phyloP scores from a whole-genome alignment of 2,797 vertebrate genomes.

The Tokudaia muenninki region DNA sequence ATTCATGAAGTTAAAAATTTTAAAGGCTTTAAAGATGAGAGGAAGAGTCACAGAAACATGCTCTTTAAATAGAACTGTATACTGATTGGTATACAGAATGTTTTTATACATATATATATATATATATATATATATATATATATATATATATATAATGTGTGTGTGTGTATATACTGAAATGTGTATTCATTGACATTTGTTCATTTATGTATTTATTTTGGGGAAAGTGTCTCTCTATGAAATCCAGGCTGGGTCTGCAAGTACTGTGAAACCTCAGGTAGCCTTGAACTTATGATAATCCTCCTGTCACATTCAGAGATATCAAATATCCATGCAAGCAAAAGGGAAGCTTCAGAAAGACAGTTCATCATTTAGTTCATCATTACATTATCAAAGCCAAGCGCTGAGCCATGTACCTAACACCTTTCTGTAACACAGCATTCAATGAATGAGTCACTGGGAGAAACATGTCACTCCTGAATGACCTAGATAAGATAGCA shows the following conservation, averaged over 20 bases:
- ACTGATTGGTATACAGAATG: neutral
- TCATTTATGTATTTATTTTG: neutral
- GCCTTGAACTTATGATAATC: neutral
- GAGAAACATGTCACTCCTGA: neutral
- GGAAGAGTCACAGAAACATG: neutral
- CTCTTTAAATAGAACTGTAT: neutral
- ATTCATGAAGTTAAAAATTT: neutral
- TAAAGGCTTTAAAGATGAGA: neutral
- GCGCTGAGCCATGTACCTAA: neutral
- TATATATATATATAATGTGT: neutral
- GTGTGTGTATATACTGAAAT: neutral
- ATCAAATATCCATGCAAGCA: neutral
- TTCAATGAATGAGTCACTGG: constrained; percentile 25
- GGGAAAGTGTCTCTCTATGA: neutral
- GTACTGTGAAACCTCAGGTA: neutral
- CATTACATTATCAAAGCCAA: constrained; percentile 10
- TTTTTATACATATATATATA: neutral
- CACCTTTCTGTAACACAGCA: neutral
- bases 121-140: neutral
- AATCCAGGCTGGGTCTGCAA: neutral
- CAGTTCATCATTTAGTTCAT: neutral
- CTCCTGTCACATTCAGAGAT: neutral
- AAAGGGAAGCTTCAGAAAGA: constrained; percentile 6
- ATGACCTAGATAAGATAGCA: neutral
- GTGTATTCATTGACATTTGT: neutral